A percentile compares a stretch with the other conserved stretches of the same genome.
These are phyloP conservation scores for Nylanderia fulva DNA, from an alignment of 1,140 invertebrate genomes.

Conservation along the genomic window DNA sequence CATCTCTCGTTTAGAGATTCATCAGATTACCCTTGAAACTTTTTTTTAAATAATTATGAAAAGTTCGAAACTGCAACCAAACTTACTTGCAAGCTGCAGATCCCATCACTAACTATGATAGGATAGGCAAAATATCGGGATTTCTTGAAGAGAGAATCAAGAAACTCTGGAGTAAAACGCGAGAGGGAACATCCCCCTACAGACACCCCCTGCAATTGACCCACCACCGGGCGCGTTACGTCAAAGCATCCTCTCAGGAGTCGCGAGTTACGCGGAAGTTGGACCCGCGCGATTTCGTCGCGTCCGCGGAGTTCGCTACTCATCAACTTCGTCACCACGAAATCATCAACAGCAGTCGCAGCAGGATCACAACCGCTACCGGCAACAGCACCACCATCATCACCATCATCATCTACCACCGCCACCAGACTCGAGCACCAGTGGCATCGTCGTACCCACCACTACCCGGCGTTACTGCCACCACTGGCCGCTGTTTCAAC, in stretches of 20 bases:
- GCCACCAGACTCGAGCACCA: constrained; percentile 39
- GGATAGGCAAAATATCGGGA: too few species aligned
- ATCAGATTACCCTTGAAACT: too few species aligned
- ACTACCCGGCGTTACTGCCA: constrained; percentile 46
- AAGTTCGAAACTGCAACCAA: too few species aligned
- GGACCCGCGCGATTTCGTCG: not conserved
- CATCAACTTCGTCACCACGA: constrained; percentile 29
- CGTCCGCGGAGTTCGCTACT: not conserved
- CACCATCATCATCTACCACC: constrained; percentile 62
- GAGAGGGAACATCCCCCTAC: too few species aligned
- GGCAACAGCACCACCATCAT: constrained; percentile 23
- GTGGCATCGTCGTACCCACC: constrained; percentile 43
- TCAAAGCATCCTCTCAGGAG: not conserved
- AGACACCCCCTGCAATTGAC: too few species aligned
- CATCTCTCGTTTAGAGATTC: too few species aligned
- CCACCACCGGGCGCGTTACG: not conserved
- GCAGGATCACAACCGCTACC: not conserved
- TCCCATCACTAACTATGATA: too few species aligned
- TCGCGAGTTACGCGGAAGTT: not conserved
- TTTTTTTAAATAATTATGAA: too few species aligned
- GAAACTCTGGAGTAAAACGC: too few species aligned
- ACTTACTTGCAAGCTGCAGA: too few species aligned
- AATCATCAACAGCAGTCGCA: too few species aligned
- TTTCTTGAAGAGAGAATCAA: too few species aligned
- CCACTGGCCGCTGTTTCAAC: constrained; percentile 64